phyloP scores from a whole-genome alignment of 2,113 vertebrate genomes.

The Psephotus haematonotus region DNA sequence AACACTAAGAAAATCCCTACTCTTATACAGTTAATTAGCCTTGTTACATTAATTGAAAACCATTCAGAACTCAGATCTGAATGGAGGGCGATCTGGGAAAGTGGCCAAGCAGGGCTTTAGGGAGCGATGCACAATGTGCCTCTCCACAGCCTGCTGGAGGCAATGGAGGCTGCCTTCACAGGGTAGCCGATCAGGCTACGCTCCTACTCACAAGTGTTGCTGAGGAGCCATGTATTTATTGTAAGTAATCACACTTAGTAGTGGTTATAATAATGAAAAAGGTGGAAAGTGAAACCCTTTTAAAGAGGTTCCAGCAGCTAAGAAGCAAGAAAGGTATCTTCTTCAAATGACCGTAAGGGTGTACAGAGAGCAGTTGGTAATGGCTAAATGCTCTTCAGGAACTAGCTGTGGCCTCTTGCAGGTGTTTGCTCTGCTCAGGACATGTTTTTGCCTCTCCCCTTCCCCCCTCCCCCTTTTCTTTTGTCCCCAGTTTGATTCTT shows the following conservation, averaged over 20 bases:
- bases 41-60: conserved; percentile 57
- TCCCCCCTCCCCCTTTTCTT: background rate
- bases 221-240: background rate
- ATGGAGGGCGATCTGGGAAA: background rate
- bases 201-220: background rate
- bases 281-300: background rate
- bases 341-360: background rate
- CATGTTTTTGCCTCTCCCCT: background rate
- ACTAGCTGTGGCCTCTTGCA: background rate
- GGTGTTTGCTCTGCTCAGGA: background rate
- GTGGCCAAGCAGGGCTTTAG: background rate
- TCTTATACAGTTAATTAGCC: conserved; percentile 56
- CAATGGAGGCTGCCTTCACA: background rate
- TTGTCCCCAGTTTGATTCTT: background rate
- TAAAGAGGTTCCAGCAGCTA: background rate
- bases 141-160: background rate
- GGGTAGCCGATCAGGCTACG: rapidly evolving
- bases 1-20: background rate
- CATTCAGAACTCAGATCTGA: conserved; percentile 18
- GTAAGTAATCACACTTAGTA: background rate
- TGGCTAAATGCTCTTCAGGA: background rate
- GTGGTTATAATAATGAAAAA: conserved; percentile 6
- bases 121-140: background rate
- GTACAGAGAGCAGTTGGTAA: background rate
- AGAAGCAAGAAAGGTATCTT: background rate